These are phyloP conservation scores for Hiodon alosoides DNA, from an alignment of 2,113 vertebrate genomes.

Conservation along the genomic window DNA sequence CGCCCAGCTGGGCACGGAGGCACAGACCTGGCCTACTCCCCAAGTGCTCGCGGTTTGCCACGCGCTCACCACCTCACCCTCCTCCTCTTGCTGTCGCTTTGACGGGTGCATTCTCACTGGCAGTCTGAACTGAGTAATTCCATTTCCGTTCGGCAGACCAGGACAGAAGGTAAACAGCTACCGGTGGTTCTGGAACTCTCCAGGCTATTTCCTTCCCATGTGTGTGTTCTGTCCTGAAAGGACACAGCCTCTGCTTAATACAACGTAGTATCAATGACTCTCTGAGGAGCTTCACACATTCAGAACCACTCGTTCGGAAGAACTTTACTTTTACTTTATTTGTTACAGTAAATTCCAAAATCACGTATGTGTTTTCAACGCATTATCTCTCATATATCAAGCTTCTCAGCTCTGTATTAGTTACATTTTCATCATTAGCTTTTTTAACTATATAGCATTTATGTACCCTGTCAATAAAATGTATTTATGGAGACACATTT, in stretches of 20 bases:
- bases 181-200: neutral
- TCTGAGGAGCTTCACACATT: too few relatives aligned
- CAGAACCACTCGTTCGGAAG: too few relatives aligned
- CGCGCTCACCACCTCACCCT: neutral
- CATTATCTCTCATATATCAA: too few relatives aligned
- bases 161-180: neutral
- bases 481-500: too few relatives aligned
- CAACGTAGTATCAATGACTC: neutral
- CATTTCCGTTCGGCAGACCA: neutral
- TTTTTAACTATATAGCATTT: neutral
- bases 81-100: neutral
- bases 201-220: neutral
- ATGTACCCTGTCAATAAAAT: neutral
- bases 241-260: too few relatives aligned
- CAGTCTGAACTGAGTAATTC: neutral
- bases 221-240: neutral
- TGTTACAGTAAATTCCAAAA: too few relatives aligned
- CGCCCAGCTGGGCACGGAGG: neutral
- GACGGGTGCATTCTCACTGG: neutral
- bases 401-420: neutral
- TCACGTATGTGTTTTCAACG: too few relatives aligned
- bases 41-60: neutral
- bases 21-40: neutral
- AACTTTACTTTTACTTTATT: too few relatives aligned
- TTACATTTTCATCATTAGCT: neutral